Evolutionary conservation across 2,113 vertebrate genomes (phyloP), one percentile per base, ranked within the genome.

Genomic region (Nesoenas mayeri): DNA sequence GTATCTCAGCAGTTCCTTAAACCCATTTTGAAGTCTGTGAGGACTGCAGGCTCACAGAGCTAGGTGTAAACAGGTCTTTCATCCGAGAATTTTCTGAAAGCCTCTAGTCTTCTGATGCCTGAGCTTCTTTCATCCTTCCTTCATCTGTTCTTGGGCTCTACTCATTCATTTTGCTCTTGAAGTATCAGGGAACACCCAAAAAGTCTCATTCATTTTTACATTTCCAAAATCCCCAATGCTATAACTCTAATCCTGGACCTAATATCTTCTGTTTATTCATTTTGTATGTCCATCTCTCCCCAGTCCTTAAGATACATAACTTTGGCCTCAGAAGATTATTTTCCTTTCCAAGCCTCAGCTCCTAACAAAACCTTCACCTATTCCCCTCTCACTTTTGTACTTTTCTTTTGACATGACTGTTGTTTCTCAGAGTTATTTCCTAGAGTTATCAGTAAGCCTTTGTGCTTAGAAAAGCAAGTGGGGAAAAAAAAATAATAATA

Each of bases 21-120:
- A 51, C 11, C 60, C 32, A 69, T 6, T 70, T 86, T 78, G 56
- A 86, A 92, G 42, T 62, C 69, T 89, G 25, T 31, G 84, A 84
- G 42, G 64, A 84, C 21, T 78, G 28, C 25, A 79, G 61, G 28
- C 60, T 84, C 53, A 36, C 40, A 89, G 75, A 83, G n/a, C 18
- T 58, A 61, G 18, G 17, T 83, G 70, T 94, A 92, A 95, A 89
- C 69, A 91, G 81, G 47, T 25, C 84, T 94, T 89, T 96, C 65
- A 94, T 96, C 79, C 73, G 29, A 44, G 75, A 89, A 34, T 87
- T 80, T 84, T 89, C 40, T 90, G 60, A 72, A 93, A 93, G 48
- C 47, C 24, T 92, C 67, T 83, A 40, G 51, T 84, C 51, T 86
- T 91, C 54, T 89, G 40, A 89, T 94, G 54, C 10, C 24, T 61